Evolutionary conservation across 92 coral and sea anemone genomes (phyloP).

Genomic region (Galaxea fascicularis): DNA sequence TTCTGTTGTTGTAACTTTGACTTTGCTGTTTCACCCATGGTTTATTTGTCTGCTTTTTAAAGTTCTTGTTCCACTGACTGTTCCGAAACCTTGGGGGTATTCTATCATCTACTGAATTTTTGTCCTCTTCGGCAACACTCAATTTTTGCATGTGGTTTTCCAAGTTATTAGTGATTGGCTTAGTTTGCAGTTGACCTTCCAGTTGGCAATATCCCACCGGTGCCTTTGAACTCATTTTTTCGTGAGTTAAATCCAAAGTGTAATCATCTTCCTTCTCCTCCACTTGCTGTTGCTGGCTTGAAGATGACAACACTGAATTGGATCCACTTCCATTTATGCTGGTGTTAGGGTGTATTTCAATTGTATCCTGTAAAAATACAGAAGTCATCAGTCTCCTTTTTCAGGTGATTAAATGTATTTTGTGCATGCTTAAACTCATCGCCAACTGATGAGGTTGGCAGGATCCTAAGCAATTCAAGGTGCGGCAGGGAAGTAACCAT

Average conservation of each 20-base stretch:
- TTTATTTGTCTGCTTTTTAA: slow-evolving; percentile 1
- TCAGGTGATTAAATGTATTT: too few relatives aligned
- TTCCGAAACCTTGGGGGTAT: slow-evolving; percentile 51
- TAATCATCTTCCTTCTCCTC: slow-evolving; percentile 1
- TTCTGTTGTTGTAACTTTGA: neutral
- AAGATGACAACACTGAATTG: slow-evolving; percentile 8
- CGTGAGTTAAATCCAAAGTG: slow-evolving; percentile 1
- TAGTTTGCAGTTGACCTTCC: neutral
- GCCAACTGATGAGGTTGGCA: too few relatives aligned
- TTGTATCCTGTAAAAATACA: neutral
- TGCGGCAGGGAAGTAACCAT: too few relatives aligned
- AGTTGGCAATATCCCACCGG: slow-evolving; percentile 17
- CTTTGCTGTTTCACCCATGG: neutral
- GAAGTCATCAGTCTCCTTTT: too few relatives aligned
- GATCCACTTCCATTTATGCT: slow-evolving; percentile 23
- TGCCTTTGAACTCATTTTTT: slow-evolving; percentile 10
- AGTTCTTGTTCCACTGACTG: slow-evolving; percentile 5
- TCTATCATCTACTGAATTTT: neutral
- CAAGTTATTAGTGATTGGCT: slow-evolving; percentile 1
- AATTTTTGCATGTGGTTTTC: slow-evolving; percentile 22
- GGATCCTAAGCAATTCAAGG: too few relatives aligned
- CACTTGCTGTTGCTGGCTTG: slow-evolving; percentile 5
- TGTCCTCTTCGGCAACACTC: slow-evolving; percentile 5
- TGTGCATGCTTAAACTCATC: too few relatives aligned
- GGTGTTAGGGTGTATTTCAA: neutral